phyloP scores from a whole-genome alignment of 2,797 vertebrate genomes.

The Lindbergichthys nudifrons region DNA sequence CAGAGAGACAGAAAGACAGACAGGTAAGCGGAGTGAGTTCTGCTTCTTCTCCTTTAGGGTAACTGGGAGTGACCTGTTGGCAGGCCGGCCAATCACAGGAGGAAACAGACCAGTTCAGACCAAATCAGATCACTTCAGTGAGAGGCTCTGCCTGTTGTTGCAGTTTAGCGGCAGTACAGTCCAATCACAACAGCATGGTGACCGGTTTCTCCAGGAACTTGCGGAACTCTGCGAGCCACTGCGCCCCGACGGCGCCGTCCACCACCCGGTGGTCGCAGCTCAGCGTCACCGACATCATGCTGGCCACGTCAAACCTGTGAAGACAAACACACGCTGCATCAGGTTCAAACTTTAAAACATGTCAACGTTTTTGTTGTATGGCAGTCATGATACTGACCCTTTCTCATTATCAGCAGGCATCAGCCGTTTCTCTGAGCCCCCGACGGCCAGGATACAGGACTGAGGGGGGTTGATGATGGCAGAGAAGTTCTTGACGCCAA shows the following conservation, averaged over 20 bases:
- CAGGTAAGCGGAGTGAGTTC: slow-evolving; percentile 63
- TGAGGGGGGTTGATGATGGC: slow-evolving; percentile 99
- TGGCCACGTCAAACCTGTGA: slow-evolving; percentile 93
- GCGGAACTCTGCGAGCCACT: slow-evolving; percentile 98
- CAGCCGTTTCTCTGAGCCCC: slow-evolving; percentile 92
- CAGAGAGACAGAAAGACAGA: slow-evolving; percentile 43
- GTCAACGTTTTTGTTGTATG: background rate
- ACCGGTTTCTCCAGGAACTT: slow-evolving; percentile 94
- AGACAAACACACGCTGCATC: background rate
- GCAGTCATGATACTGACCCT: slow-evolving; percentile 83
- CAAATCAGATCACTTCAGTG: slow-evolving; percentile 61
- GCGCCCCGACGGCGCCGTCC: slow-evolving; percentile 96
- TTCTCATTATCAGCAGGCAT: slow-evolving; percentile 96
- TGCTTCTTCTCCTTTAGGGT: slow-evolving; percentile 61
- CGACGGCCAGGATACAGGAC: slow-evolving; percentile 95
- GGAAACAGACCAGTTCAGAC: slow-evolving; percentile 42
- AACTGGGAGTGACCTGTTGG: slow-evolving; percentile 74
- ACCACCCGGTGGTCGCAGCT: slow-evolving; percentile 98
- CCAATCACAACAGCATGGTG: slow-evolving; percentile 93
- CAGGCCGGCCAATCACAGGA: slow-evolving; percentile 58
- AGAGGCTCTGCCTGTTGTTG: slow-evolving; percentile 55
- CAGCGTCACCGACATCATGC: slow-evolving; percentile 95
- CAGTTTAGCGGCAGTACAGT: slow-evolving; percentile 48
- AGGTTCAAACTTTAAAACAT: background rate
- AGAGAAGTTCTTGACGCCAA: slow-evolving; percentile 97